Base-by-base conservation (phyloP, 2,888 invertebrate genomes). In the Mesorhabditis spiculigera region DNA sequence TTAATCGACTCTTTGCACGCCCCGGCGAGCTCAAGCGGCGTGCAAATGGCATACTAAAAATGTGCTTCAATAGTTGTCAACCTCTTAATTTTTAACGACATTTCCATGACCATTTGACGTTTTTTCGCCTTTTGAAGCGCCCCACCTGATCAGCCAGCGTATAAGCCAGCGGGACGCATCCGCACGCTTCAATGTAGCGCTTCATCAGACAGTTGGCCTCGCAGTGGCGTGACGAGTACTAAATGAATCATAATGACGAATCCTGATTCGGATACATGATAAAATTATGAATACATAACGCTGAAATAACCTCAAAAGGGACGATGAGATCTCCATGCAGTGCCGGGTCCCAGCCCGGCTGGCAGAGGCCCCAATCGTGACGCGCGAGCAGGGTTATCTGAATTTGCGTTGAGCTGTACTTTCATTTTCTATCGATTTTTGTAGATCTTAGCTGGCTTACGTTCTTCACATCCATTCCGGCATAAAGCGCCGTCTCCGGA, bases 331-430 rank as follows among this genome's bases (percentile, higher is more conserved):
- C 16, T 42, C 68, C 73, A 44, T 65, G 70, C 3, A 69, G 65
- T 45, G 44, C 68, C 42, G 65, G n/a, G 44, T 71, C 65, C 77
- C 74, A 74, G 43, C 61, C 62, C n/a, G 43, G 67, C 44, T 74
- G 72, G 64, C 81, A 81, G 5, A 75, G 68, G 13, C 81, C 81
- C 81, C 81, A 81, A 63, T 80, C 75, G 42, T 69, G 63, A 50
- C 72, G 68, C 13, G 75, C 73, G n/a, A 81, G 67, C 0, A 78
- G 71, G 4, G 77, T 72, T n/a, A 79, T 73, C 77, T 81, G 65
- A 68, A 76, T 67, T 28, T 66, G 5, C 28, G 28, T 28, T 28
- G 42, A 42, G 4, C n/a, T 65, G 43, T 42, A 13, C 5, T 42
- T 4, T 16, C 8, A 42, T 45, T 13, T 6, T 13, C 5, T 5